These are phyloP conservation scores for Drosophila birchii DNA, from an alignment of 2,888 invertebrate species.

Conservation along the genomic window DNA sequence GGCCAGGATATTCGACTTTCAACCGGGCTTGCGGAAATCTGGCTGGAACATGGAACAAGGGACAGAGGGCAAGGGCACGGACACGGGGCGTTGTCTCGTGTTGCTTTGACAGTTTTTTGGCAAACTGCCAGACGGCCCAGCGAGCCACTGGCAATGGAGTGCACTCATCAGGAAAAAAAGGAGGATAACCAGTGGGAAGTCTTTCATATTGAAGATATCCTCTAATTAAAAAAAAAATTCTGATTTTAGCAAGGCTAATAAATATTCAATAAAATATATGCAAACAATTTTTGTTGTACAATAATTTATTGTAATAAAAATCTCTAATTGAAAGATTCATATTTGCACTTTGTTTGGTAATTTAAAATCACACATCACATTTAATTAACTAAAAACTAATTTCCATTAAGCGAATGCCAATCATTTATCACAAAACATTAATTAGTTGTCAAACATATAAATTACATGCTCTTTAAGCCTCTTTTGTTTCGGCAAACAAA, in stretches of 20 bases:
- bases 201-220: slow-evolving; percentile 16
- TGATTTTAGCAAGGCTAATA: not conserved
- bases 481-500: not conserved
- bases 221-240: slow-evolving; percentile 17
- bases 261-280: not conserved
- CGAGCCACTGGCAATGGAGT: slow-evolving; percentile 49
- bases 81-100: slow-evolving; percentile 58
- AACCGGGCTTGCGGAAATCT: slow-evolving; percentile 5
- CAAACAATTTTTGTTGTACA: not conserved
- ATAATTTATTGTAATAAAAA: not conserved
- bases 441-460: slow-evolving; percentile 5
- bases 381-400: slow-evolving; percentile 4
- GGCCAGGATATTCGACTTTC: slow-evolving; percentile 42
- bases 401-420: not conserved
- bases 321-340: not conserved
- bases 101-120: slow-evolving; percentile 80
- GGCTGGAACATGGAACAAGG: not conserved
- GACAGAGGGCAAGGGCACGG: slow-evolving; percentile 2
- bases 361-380: not conserved
- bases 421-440: slow-evolving; percentile 10
- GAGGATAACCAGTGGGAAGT: not conserved
- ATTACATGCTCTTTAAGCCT: slow-evolving; percentile 1
- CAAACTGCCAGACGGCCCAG: slow-evolving; percentile 64
- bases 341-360: not conserved
- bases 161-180: slow-evolving; percentile 46